Conservation (phyloP, 1,140 invertebrate species). For the Chionoecetes opilio region DNA sequence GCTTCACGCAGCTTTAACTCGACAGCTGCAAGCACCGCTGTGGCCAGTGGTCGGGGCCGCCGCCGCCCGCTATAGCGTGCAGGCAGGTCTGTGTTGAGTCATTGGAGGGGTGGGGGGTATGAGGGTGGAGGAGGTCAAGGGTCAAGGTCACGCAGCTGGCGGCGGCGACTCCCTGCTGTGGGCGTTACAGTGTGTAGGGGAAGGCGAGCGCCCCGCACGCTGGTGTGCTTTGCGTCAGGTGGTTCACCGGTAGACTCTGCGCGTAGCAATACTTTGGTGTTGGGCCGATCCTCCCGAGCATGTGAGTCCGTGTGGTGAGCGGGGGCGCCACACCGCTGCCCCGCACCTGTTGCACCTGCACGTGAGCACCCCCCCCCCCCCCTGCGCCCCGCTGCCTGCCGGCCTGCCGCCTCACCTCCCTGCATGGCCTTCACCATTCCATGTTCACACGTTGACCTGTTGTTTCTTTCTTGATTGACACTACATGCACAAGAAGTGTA, state of each 20-base stretch:
- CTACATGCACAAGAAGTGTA: background rate
- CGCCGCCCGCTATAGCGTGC: background rate
- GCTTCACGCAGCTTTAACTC: constrained; percentile 14
- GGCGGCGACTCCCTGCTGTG: background rate
- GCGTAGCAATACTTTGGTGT: background rate
- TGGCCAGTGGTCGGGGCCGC: background rate
- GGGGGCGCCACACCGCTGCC: background rate
- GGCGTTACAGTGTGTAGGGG: background rate
- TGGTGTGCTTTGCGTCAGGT: background rate
- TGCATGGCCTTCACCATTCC: background rate
- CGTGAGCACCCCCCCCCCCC: background rate
- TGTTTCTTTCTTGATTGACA: constrained; percentile 12
- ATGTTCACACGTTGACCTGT: background rate
- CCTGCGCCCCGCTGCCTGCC: background rate
- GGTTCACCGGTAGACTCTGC: background rate
- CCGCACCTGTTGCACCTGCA: constrained; percentile 23
- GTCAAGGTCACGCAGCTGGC: background rate
- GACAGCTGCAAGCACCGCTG: background rate
- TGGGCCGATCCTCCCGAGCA: constrained; percentile 2
- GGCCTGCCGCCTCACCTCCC: background rate
- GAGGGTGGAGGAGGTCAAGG: background rate
- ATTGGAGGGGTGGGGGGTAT: background rate
- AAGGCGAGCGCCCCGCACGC: background rate
- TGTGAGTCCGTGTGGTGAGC: background rate
- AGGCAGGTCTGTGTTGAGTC: background rate